These are phyloP conservation scores for Scomberomorus guttatus DNA, from an alignment of 2,797 vertebrate species.

Conservation along the genomic window DNA sequence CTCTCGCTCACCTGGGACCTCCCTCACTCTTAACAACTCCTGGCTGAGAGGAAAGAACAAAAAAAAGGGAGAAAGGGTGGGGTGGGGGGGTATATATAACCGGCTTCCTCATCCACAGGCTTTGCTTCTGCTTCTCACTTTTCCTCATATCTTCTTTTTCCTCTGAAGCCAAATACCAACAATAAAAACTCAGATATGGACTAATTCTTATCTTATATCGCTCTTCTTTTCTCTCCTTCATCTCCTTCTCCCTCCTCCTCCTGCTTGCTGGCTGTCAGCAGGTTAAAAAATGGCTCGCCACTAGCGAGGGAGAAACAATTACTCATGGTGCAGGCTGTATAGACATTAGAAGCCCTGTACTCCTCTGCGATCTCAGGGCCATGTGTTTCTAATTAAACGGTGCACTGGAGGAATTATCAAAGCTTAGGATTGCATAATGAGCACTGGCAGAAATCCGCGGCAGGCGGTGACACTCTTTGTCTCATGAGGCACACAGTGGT, in stretches of 20 bases:
- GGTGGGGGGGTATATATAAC: conserved; percentile 3
- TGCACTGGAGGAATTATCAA: conserved; percentile 81
- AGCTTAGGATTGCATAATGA: conserved; percentile 82
- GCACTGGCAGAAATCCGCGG: conserved; percentile 72
- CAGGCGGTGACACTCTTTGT: conserved; percentile 75
- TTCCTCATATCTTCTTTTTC: conserved; percentile 10
- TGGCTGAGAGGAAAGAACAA: conserved; percentile 32
- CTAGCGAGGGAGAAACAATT: conserved; percentile 83
- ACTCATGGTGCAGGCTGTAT: conserved; percentile 81
- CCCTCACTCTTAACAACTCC: conserved; percentile 70
- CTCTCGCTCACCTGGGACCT: conserved; percentile 81
- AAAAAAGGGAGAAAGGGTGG: conserved; percentile 7
- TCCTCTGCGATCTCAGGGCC: conserved; percentile 74
- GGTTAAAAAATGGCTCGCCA: conserved; percentile 82
- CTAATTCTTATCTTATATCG: conserved; percentile 39
- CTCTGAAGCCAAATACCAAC: conserved; percentile 20
- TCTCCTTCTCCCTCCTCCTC: conserved; percentile 46
- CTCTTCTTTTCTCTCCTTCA: conserved; percentile 39
- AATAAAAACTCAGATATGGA: conserved; percentile 32
- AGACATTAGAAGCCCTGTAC: conserved; percentile 76
- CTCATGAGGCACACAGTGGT: conserved; percentile 61
- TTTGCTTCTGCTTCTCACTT: conserved; percentile 17
- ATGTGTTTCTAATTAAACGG: conserved; percentile 87
- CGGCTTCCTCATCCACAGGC: conserved; percentile 30
- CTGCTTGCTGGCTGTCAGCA: conserved; percentile 78